phyloP scores from a whole-genome alignment of 2,888 invertebrate species.

The Ophion ventricosus region DNA sequence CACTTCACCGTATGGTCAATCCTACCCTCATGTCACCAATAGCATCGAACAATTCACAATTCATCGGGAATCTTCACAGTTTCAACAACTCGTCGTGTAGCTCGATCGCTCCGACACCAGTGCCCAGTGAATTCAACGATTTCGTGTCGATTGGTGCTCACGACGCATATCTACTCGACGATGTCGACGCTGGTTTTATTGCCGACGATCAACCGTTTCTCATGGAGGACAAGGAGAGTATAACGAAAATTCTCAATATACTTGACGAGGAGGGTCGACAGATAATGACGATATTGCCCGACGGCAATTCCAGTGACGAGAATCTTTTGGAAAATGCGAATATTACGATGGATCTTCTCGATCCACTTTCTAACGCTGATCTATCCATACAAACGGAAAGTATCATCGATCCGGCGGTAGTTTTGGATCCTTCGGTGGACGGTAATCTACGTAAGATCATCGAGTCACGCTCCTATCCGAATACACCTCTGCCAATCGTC shows the following conservation, averaged over 20 bases:
- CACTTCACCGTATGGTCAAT: conserved; percentile 86
- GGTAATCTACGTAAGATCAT: conserved; percentile 77
- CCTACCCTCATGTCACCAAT: conserved; percentile 81
- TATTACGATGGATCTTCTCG: conserved; percentile 67
- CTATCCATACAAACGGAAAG: conserved; percentile 73
- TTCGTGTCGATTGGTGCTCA: conserved; percentile 87
- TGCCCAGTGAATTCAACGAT: conserved; percentile 89
- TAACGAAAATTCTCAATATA: conserved; percentile 88
- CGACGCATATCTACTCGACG: conserved; percentile 82
- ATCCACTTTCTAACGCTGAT: conserved; percentile 72
- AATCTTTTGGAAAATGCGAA: conserved; percentile 71
- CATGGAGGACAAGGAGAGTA: conserved; percentile 84
- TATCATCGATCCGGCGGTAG: conserved; percentile 71
- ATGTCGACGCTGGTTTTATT: conserved; percentile 79
- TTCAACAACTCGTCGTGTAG: conserved; percentile 84
- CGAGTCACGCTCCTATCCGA: conserved; percentile 82
- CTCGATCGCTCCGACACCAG: conserved; percentile 88
- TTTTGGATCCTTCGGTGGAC: conserved; percentile 73
- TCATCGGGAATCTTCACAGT: conserved; percentile 71
- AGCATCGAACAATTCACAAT: conserved; percentile 76
- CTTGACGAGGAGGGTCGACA: conserved; percentile 83
- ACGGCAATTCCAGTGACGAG: conserved; percentile 68
- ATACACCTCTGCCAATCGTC: conserved; percentile 80
- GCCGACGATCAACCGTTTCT: conserved; percentile 78
- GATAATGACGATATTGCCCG: conserved; percentile 73